Conservation (phyloP, 2,888 invertebrate species). For the Ochlodes sylvanus region DNA sequence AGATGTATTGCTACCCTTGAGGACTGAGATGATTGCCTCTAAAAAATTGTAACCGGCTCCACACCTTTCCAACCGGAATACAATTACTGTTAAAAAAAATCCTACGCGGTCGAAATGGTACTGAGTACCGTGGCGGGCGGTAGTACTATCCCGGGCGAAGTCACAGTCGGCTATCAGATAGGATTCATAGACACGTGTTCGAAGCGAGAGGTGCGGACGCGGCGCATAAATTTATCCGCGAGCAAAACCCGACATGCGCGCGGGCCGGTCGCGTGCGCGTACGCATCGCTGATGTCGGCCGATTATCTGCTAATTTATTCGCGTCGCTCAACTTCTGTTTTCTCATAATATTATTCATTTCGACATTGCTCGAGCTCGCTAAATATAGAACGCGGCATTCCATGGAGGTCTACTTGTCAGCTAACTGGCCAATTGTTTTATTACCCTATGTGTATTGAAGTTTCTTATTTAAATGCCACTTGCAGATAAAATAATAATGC, state of each 20-base stretch:
- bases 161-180: constrained; percentile 49
- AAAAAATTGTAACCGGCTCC: too few species aligned
- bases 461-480: constrained; percentile 70
- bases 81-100: too few species aligned
- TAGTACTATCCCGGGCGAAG: too few species aligned
- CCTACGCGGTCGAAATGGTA: too few species aligned
- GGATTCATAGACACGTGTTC: constrained; percentile 57
- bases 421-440: constrained; percentile 70
- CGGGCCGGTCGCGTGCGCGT: constrained; percentile 57
- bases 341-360: constrained; percentile 76
- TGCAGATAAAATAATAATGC: constrained; percentile 26
- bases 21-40: too few species aligned
- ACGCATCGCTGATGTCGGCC: constrained; percentile 67
- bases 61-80: too few species aligned
- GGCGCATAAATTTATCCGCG: constrained; percentile 50
- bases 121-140: too few species aligned
- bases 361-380: constrained; percentile 75
- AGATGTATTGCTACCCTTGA: too few species aligned
- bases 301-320: constrained; percentile 81
- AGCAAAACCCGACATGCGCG: constrained; percentile 40
- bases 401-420: constrained; percentile 60
- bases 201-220: constrained; percentile 52
- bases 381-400: constrained; percentile 78
- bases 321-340: constrained; percentile 75
- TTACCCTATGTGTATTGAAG: constrained; percentile 66